Evolutionary conservation across 1,140 invertebrate species (phyloP).

Genomic region (Aphaenogaster rudis): DNA sequence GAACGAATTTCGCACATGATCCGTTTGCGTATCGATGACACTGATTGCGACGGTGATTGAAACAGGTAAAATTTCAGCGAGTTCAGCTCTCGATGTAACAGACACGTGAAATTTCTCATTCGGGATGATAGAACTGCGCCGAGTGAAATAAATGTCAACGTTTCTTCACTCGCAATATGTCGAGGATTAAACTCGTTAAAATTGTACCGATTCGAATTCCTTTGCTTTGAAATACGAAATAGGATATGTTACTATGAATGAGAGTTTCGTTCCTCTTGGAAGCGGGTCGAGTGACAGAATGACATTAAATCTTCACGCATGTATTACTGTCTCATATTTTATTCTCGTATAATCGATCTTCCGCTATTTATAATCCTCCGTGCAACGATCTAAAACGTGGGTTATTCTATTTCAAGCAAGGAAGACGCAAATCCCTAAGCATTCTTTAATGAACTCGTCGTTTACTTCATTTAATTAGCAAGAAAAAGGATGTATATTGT

Average conservation of each 20-base stretch:
- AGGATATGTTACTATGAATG: background rate
- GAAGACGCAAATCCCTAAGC: background rate
- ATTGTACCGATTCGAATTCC: background rate
- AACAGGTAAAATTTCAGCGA: slow-evolving; percentile 4
- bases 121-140: background rate
- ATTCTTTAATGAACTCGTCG: background rate
- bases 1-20: slow-evolving; percentile 21
- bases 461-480: background rate
- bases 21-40: slow-evolving; percentile 14
- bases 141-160: background rate
- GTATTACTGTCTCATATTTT: background rate
- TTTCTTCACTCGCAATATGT: slow-evolving; percentile 8
- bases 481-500: background rate
- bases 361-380: slow-evolving; percentile 26
- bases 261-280: background rate
- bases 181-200: background rate
- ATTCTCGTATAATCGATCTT: slow-evolving; percentile 35
- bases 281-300: background rate
- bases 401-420: slow-evolving; percentile 5
- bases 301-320: background rate
- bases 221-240: background rate
- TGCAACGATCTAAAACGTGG: background rate
- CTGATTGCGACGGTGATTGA: slow-evolving; percentile 2
- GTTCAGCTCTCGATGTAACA: background rate
- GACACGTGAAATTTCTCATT: background rate